Evolutionary conservation across 1,140 invertebrate genomes (phyloP), one percentile per base, ranked within the genome.

Genomic region (Aphelenchoides fujianensis): DNA sequence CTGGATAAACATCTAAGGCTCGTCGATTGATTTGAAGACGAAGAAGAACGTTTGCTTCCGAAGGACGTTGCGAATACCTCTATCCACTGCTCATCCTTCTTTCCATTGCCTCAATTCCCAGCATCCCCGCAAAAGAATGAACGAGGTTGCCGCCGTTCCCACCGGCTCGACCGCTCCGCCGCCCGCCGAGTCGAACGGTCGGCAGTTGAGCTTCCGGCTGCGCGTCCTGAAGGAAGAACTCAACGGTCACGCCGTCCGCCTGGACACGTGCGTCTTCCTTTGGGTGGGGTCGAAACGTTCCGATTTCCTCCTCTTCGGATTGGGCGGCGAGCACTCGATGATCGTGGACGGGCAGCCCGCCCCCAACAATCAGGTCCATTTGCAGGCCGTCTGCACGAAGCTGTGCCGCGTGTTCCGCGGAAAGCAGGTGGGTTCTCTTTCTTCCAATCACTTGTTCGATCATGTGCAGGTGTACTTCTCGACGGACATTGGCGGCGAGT

Each of bases 401-500:
- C 31, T 66, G 32, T 12, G 32, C 7, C 16, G 36, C 37, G 12
- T 66, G 12, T 66, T 66, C 32, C 16, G 53, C 16, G 63, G 63
- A 16, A 31, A 36, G 53, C 63, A 66, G 27, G 48, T 70, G 3
- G 54, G n/a, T n/a, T n/a, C n/a, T n/a, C n/a, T n/a, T n/a, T n/a
- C n/a, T n/a, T n/a, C n/a, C n/a, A n/a, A n/a, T n/a, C n/a, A n/a
- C 19, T n/a, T n/a, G n/a, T n/a, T 61, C 19, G n/a, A 19, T 32
- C 28, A 2, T 23, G 70, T 63, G 53, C 59, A 71, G 69, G 36
- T 72, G 12, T 72, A 71, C 32, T 57, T 70, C 35, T 72, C 69
- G 30, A 70, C 69, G 32, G 69, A 70, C 36, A 48, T 72, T 12
- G 64, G 37, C 30, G 63, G 36, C 7, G 36, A 66, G 27, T 12